Conservation (phyloP, 2,797 vertebrate genomes). For the Euphonia xanthogaster region DNA sequence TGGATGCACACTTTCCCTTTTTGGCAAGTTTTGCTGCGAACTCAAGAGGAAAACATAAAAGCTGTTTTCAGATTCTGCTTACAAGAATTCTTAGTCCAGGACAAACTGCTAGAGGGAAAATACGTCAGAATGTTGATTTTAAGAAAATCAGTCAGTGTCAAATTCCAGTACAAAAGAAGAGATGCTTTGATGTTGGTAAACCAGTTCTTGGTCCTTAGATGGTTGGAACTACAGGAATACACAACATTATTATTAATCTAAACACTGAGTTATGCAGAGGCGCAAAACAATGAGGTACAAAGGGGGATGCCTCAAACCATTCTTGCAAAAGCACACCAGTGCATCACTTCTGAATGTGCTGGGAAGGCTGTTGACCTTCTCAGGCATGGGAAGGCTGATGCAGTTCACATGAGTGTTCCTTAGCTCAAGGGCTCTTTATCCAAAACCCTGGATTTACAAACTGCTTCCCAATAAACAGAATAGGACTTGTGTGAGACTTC, state of each 20-base stretch:
- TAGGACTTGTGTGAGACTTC: not conserved
- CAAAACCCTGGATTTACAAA: not conserved
- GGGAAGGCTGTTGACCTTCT: not conserved
- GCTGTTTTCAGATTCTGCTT: not conserved
- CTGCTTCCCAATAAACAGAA: not conserved
- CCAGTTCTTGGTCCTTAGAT: not conserved
- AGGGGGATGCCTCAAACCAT: not conserved
- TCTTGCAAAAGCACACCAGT: not conserved
- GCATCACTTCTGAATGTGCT: not conserved
- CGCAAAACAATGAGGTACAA: not conserved
- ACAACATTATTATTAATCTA: not conserved
- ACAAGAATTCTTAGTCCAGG: not conserved
- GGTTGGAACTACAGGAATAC: not conserved
- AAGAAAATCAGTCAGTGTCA: not conserved
- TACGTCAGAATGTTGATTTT: not conserved
- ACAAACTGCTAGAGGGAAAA: not conserved
- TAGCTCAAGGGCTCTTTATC: not conserved
- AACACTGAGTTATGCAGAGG: not conserved
- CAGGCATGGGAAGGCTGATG: not conserved
- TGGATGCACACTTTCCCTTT: not conserved
- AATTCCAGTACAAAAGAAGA: not conserved
- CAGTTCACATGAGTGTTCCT: not conserved
- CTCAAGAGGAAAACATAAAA: not conserved
- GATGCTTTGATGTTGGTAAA: constrained; percentile 7
- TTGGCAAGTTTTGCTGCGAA: not conserved